Evolutionary conservation across 2,113 vertebrate species (phyloP).

Genomic region (Macquaria australasica): DNA sequence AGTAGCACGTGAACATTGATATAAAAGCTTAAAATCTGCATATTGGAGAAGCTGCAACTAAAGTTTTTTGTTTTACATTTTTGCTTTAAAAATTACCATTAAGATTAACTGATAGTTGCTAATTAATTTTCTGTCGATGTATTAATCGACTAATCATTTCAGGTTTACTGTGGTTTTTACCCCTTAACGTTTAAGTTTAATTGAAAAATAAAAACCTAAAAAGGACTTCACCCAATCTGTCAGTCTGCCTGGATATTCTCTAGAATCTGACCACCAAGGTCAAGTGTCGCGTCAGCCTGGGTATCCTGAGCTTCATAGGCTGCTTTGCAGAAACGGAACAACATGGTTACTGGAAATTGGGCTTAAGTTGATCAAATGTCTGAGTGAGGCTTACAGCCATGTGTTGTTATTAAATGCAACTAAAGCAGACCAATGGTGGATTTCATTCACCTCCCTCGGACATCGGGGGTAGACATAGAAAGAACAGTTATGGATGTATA

Average conservation of each 20-base stretch:
- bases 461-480: neutral
- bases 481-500: constrained; percentile 12
- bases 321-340: constrained; percentile 37
- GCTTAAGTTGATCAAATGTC: constrained; percentile 57
- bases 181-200: too few species aligned
- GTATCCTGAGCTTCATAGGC: neutral
- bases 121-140: too few species aligned
- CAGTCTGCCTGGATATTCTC: too few species aligned
- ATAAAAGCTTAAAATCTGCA: too few species aligned
- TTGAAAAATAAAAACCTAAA: too few species aligned
- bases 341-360: constrained; percentile 47
- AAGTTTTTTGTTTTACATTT: too few species aligned
- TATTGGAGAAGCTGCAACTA: too few species aligned
- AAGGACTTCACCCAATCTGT: too few species aligned
- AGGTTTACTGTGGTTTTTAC: neutral
- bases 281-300: neutral
- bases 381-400: constrained; percentile 30
- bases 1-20: too few species aligned
- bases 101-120: too few species aligned
- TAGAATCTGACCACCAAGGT: constrained; percentile 1
- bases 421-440: constrained; percentile 44
- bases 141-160: neutral
- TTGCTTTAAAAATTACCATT: too few species aligned
- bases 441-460: constrained; percentile 20
- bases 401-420: constrained; percentile 61